Evolutionary conservation across 2,797 vertebrate genomes (phyloP).

Genomic region (Benthosema pterotum): DNA sequence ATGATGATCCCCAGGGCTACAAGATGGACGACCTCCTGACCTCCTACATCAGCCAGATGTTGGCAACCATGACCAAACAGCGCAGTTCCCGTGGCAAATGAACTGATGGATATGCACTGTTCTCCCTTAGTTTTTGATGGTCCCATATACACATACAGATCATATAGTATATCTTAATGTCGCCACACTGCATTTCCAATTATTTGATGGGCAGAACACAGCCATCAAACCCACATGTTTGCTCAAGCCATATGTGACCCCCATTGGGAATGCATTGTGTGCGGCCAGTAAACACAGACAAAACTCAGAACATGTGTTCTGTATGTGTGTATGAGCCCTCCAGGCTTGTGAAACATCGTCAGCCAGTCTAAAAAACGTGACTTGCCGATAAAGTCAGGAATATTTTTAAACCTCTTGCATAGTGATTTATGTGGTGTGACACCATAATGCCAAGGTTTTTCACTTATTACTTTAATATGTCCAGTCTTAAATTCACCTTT

Average conservation of each 20-base stretch:
- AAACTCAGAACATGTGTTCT: no score
- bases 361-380: no score
- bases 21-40: slow-evolving; percentile 99
- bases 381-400: no score
- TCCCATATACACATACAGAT: neutral
- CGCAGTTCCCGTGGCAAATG: slow-evolving; percentile 87
- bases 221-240: no score
- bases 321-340: no score
- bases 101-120: slow-evolving; percentile 56
- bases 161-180: neutral
- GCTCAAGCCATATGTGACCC: no score
- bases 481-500: slow-evolving; percentile 71
- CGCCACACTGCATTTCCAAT: neutral
- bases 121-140: neutral
- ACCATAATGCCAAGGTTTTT: slow-evolving; percentile 32
- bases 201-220: no score
- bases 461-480: slow-evolving; percentile 13
- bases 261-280: no score
- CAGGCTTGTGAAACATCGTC: no score
- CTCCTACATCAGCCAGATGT: slow-evolving; percentile 99
- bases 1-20: slow-evolving; percentile 85
- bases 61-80: slow-evolving; percentile 96
- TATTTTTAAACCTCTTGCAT: no score
- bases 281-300: no score
- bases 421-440: slow-evolving; percentile 6